phyloP scores from a whole-genome alignment of 2,888 invertebrate species.

The Oconnorella tubifera region DNA sequence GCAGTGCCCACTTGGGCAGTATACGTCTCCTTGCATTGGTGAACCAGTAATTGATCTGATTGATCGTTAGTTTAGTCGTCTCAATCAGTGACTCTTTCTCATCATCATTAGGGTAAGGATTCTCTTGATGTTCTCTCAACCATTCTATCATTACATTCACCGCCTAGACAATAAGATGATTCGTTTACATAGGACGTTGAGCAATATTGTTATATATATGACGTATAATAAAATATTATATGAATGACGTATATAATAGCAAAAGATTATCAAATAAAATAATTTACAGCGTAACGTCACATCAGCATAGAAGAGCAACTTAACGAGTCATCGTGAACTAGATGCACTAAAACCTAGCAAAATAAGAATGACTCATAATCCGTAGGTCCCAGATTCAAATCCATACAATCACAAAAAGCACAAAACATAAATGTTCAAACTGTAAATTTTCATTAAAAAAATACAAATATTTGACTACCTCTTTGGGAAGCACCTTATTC shows the following conservation, averaged over 20 bases:
- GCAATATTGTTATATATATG: neutral
- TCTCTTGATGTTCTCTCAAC: constrained; percentile 54
- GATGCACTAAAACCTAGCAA: too few species aligned
- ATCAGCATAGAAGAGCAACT: too few species aligned
- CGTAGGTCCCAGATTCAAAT: too few species aligned
- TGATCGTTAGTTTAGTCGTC: constrained; percentile 54
- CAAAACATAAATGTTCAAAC: too few species aligned
- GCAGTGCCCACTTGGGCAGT: constrained; percentile 52
- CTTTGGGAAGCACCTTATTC: constrained; percentile 39
- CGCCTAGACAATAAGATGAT: too few species aligned
- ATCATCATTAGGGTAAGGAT: constrained; percentile 56
- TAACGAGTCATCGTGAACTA: too few species aligned
- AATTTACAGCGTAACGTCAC: too few species aligned
- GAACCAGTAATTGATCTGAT: constrained; percentile 57
- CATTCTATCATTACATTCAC: constrained; percentile 56
- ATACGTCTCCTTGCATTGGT: constrained; percentile 55
- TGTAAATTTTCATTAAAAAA: too few species aligned
- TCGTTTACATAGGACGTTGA: too few species aligned
- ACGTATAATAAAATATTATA: neutral
- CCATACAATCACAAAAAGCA: neutral
- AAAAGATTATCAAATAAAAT: neutral
- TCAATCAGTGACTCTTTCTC: constrained; percentile 55
- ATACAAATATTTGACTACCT: constrained; percentile 33
- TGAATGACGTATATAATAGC: neutral
- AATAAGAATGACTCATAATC: too few species aligned